phyloP scores from a whole-genome alignment of 2,113 vertebrate genomes.

The Nycticorax nycticorax region DNA sequence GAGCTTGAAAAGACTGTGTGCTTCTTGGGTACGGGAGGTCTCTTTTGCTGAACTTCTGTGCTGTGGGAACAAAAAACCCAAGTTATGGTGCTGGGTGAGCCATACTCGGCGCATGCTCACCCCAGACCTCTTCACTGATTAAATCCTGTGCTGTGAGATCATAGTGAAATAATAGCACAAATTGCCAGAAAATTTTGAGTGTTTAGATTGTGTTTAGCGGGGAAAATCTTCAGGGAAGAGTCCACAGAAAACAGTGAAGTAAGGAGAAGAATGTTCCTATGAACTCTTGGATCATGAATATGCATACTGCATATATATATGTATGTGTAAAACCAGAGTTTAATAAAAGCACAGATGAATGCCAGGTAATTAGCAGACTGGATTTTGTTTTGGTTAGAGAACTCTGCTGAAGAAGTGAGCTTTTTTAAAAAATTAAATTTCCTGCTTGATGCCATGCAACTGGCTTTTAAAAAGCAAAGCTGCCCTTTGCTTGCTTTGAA shows the following conservation, averaged over 20 bases:
- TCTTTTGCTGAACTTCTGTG: not conserved
- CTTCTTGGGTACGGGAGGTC: not conserved
- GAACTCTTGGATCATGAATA: not conserved
- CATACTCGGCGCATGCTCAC: not conserved
- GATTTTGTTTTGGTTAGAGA: not conserved
- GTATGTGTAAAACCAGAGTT: not conserved
- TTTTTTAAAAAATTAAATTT: not conserved
- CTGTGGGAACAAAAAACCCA: not conserved
- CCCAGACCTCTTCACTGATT: not conserved
- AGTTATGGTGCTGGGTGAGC: not conserved
- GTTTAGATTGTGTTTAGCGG: not conserved
- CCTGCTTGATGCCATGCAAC: not conserved
- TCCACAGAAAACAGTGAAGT: not conserved
- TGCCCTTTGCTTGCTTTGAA: not conserved
- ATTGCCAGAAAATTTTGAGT: not conserved
- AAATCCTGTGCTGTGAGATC: not conserved
- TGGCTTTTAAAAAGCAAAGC: not conserved
- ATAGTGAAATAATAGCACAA: not conserved
- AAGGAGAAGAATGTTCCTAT: not conserved
- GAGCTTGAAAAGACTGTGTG: not conserved
- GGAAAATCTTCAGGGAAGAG: not conserved
- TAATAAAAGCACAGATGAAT: not conserved
- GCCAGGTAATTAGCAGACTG: not conserved
- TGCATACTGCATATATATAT: rapidly evolving
- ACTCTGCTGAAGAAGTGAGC: not conserved